phyloP scores from a whole-genome alignment of 2,113 vertebrate genomes.

The Bombycilla garrulus region DNA sequence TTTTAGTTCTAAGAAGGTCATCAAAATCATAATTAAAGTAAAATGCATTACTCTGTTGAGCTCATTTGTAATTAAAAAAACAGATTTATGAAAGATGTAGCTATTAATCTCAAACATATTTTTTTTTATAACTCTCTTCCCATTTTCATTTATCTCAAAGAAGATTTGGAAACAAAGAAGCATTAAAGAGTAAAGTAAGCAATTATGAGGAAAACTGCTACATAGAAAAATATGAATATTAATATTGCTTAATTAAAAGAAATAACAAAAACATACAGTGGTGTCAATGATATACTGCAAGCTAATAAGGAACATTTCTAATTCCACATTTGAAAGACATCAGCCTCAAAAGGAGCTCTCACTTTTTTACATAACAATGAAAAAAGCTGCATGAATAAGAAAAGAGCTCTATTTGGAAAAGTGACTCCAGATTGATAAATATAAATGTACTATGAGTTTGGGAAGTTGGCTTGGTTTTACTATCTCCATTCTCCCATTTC shows the following conservation, averaged over 20 bases:
- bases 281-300: background rate
- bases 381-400: background rate
- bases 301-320: background rate
- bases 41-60: conserved; percentile 24
- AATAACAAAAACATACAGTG: background rate
- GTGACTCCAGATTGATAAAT: background rate
- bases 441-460: background rate
- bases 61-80: conserved; percentile 49
- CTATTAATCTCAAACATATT: conserved; percentile 27
- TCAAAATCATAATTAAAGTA: conserved; percentile 52
- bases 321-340: background rate
- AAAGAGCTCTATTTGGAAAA: background rate
- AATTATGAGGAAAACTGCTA: background rate
- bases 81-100: conserved; percentile 29
- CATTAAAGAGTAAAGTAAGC: background rate
- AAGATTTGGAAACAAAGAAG: background rate
- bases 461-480: background rate
- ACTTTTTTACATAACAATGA: background rate
- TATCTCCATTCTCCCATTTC: background rate
- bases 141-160: background rate
- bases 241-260: background rate
- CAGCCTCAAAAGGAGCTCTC: background rate
- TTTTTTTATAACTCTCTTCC: conserved; percentile 21
- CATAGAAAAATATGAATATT: background rate
- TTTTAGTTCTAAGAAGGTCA: conserved; percentile 55